Base-by-base conservation (phyloP, 2,113 vertebrate genomes). In the Theristicus caerulescens region DNA sequence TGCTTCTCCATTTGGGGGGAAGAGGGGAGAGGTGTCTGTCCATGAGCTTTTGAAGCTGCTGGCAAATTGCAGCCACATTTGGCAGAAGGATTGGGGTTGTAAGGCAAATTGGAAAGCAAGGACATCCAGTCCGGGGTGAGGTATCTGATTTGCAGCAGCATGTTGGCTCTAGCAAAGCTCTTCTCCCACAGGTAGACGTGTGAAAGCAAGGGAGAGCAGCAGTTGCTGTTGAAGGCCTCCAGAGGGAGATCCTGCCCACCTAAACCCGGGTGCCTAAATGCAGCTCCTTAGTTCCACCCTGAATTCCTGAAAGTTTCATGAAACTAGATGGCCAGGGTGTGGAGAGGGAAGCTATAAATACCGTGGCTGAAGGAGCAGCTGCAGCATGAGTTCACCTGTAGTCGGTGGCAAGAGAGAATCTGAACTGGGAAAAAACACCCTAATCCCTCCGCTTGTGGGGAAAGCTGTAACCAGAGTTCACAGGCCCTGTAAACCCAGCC, bases 231-330 rank as follows among this genome's bases (percentile, higher is more conserved):
- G 78, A 36, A 89, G 49, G 47, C 93, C 95, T 96, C 73, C 78
- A 94, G 95, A 79, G 93, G 95, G 96, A 82, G 96, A 93, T 47
- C 69, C 89, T 85, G 86, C 87, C 66, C 61, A 14, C 20, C 47
- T 47, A 82, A 93, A 64, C 34, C 31, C 10, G 4, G n/a, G 11
- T 9, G 38, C 24, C 36, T 47, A 6, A 27, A 8, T 9, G 12
- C 38, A 14, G 47, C 51, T 59, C 31, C 36, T 49, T 11, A 31
- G 21, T 52, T 69, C 78, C 84, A 24, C 25, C 16, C 32, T 8
- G 16, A 64, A 69, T 71, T 81, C 61, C 64, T 44, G 20, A 51
- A 24, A 59, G 42, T 36, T 74, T 79, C 25, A 2, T 32, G n/a
- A 44, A 86, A 32, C 31, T 27, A 8, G 34, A 32, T 6, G 80